A percentile compares a stretch with the other conserved stretches of the same genome.
Evolutionary conservation across 2,888 invertebrate species (phyloP).

Genomic region (Smittia aterrima): DNA sequence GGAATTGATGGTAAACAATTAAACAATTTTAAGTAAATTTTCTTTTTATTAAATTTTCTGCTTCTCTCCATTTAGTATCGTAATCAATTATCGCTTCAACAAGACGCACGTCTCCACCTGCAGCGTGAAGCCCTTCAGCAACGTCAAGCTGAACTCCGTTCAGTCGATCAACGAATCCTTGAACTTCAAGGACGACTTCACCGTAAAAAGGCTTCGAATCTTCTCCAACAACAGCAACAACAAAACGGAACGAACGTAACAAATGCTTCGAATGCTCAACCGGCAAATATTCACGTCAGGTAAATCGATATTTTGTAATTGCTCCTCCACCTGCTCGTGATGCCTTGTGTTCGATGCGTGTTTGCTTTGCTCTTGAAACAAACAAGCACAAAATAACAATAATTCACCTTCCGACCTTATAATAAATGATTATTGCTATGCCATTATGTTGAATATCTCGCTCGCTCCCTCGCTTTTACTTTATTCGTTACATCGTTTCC

Average conservation of each 20-base stretch:
- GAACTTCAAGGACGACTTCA: constrained; percentile 90
- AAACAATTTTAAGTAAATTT: neutral
- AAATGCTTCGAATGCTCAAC: constrained; percentile 1
- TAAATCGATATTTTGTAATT: constrained; percentile 16
- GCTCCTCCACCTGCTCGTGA: neutral
- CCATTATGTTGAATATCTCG: constrained; percentile 14
- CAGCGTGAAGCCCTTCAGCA: constrained; percentile 86
- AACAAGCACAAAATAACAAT: constrained; percentile 17
- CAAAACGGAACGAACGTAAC: constrained; percentile 43
- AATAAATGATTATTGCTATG: constrained; percentile 31
- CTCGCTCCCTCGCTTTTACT: neutral
- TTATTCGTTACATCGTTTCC: neutral
- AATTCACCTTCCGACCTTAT: constrained; percentile 16
- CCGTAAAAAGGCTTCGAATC: constrained; percentile 81
- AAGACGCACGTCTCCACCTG: constrained; percentile 83
- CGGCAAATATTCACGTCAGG: constrained; percentile 38
- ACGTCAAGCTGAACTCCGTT: constrained; percentile 86
- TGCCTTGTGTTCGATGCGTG: neutral
- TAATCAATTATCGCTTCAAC: constrained; percentile 93
- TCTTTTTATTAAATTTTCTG: too few relatives aligned
- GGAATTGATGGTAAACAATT: constrained; percentile 78
- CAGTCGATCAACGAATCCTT: constrained; percentile 89
- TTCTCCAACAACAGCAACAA: constrained; percentile 59
- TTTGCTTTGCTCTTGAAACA: neutral
- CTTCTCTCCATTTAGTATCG: too few relatives aligned